Base-by-base conservation (phyloP, 2,797 vertebrate species). In the Remorina albescens region DNA sequence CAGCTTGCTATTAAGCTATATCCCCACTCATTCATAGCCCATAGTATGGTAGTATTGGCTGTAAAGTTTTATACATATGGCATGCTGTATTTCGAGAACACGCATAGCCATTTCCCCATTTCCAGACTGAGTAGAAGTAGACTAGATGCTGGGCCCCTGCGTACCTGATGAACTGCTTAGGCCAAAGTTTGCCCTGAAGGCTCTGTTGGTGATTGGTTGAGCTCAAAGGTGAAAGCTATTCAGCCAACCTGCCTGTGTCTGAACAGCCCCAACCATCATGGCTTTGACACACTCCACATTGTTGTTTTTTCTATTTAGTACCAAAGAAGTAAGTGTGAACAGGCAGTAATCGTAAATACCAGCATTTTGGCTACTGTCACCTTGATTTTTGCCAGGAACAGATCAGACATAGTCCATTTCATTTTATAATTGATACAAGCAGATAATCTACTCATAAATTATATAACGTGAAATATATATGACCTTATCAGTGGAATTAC, bases 151-250 rank as follows among this genome's bases (percentile, higher is more conserved):
- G 25, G 62, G 50, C 59, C 66, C 62, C 23, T 42, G 57, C 72
- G 74, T 72, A 57, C 73, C 68, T 30, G 59, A 68, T 79, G 67
- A 50, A 69, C 68, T 70, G 69, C 81, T 76, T 36, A 7, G 80
- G 77, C 75, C 79, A 86, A 87, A 88, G 79, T 87, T 88, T 86
- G 66, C 53, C 65, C 26, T 46, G 0, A 21, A 59, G 78, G 62
- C 60, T 62, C 28, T 30, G 41, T 46, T 72, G 55, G 57, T 76
- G 83, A 87, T 78, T 71, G 76, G 68, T 60, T 50, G 46, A 78
- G 71, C 72, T 86, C 84, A 87, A 86, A 87, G 81, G 75, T 87
- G 67, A 84, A 76, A 26, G 66, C 68, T 19, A 71, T 66, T 77
- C 63, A 77, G 62, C 53, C 42, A 16, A 63, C 30, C 60, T 61